These are phyloP conservation scores for Ormyrus thymus DNA, from an alignment of 2,888 invertebrate genomes.

Conservation along the genomic window DNA sequence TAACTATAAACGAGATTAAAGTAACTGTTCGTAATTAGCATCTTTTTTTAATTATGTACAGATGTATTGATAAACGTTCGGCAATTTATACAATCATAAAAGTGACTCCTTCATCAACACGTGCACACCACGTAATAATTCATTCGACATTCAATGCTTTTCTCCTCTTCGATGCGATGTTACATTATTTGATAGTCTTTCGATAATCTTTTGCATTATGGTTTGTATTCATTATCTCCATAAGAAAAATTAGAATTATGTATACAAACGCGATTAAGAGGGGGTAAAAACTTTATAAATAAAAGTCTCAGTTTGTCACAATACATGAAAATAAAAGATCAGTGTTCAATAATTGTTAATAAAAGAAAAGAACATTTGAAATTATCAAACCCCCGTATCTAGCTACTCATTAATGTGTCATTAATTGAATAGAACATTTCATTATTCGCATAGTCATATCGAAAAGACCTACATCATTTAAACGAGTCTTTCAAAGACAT, in stretches of 20 bases:
- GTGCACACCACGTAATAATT: conserved; percentile 45
- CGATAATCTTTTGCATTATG: conserved; percentile 29
- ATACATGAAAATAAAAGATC: conserved; percentile 26
- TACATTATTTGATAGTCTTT: conserved; percentile 41
- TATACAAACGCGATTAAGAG: conserved; percentile 42
- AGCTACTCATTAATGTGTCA: conserved; percentile 42
- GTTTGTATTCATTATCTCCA: conserved; percentile 41
- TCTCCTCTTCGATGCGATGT: conserved; percentile 35
- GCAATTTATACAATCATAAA: conserved; percentile 57
- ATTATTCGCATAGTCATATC: conserved; percentile 44
- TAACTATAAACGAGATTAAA: conserved; percentile 56
- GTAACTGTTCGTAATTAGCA: conserved; percentile 55
- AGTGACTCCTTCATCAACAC: conserved; percentile 53
- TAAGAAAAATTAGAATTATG: conserved; percentile 34
- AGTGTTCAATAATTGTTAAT: conserved; percentile 3
- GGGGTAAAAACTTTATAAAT: conserved; percentile 24
- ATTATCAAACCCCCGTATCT: conserved; percentile 22
- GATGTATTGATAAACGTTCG: conserved; percentile 56
- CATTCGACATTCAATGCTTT: conserved; percentile 42
- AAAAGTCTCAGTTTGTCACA: conserved; percentile 35
- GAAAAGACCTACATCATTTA: conserved; percentile 41
- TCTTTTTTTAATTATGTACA: conserved; percentile 56
- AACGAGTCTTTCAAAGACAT: conserved; percentile 43
- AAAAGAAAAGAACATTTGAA: conserved; percentile 28
- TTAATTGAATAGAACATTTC: conserved; percentile 50